A percentile compares a stretch with the other conserved stretches of the same genome.
Conservation (phyloP, 2,113 vertebrate species). For the Epinephelus lanceolatus region DNA sequence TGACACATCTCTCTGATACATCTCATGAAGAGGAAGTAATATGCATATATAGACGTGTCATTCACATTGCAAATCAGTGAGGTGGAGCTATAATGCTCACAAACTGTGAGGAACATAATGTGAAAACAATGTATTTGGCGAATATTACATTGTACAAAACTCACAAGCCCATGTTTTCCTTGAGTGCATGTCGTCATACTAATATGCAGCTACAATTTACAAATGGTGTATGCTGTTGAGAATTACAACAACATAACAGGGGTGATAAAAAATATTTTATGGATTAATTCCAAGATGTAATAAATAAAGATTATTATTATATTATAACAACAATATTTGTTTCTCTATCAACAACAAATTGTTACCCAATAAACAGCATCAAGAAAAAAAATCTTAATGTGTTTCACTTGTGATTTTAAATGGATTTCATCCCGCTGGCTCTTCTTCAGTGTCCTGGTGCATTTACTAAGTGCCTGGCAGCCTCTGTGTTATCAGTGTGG, state of each 20-base stretch:
- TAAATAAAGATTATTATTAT: neutral
- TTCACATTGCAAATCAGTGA: neutral
- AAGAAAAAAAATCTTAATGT: neutral
- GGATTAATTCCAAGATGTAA: neutral
- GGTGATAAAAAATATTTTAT: neutral
- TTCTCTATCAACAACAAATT: too few relatives aligned
- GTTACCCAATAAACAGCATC: too few relatives aligned
- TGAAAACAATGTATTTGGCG: neutral
- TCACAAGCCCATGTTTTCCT: neutral
- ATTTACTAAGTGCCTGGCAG: neutral
- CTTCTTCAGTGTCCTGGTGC: neutral
- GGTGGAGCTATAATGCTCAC: conserved; percentile 22
- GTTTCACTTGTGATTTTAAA: neutral
- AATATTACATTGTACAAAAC: neutral
- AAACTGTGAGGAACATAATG: conserved; percentile 4
- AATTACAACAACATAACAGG: neutral
- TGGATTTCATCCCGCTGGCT: too few relatives aligned
- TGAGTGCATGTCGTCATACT: neutral
- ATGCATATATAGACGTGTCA: neutral
- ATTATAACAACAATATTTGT: neutral
- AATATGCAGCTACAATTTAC: neutral
- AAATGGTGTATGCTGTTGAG: neutral
- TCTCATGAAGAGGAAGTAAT: conserved; percentile 47
- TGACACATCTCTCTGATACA: neutral
- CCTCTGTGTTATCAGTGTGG: neutral